phyloP scores from a whole-genome alignment of 1,140 invertebrate species.

The Drosophila kurseongensis region DNA sequence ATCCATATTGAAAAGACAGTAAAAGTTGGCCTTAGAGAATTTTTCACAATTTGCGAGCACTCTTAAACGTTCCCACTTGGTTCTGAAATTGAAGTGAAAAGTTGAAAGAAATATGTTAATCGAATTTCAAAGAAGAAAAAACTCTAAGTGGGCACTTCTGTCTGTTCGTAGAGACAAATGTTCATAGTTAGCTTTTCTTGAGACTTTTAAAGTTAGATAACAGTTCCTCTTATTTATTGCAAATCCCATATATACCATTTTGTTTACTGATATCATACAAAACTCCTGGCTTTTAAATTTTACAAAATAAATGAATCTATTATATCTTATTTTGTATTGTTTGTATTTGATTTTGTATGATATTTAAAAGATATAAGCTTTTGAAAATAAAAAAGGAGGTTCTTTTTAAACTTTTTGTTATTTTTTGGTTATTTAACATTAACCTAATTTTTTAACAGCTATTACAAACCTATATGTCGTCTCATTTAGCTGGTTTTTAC shows the following conservation, averaged over 20 bases:
- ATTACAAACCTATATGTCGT: no score
- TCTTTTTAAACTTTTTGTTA: no score
- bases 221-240: not conserved
- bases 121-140: slow-evolving; percentile 14
- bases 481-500: slow-evolving; percentile 1
- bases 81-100: slow-evolving; percentile 2
- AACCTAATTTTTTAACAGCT: no score
- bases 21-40: slow-evolving; percentile 28
- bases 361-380: no score
- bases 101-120: slow-evolving; percentile 31
- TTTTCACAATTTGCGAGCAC: slow-evolving; percentile 6
- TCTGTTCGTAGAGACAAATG: not conserved
- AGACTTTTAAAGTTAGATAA: not conserved
- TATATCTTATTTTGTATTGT: no score
- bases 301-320: no score
- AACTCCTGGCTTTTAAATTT: not conserved
- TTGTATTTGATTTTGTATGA: no score
- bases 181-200: not conserved
- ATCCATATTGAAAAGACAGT: slow-evolving; percentile 35
- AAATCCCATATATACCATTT: not conserved
- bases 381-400: no score
- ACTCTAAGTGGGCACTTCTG: not conserved
- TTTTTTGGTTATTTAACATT: no score
- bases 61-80: slow-evolving; percentile 3
- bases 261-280: no score